A percentile compares a stretch with the other conserved stretches of the same genome.
phyloP scores from a whole-genome alignment of 2,888 invertebrate species.

The Drosophila mulleri region DNA sequence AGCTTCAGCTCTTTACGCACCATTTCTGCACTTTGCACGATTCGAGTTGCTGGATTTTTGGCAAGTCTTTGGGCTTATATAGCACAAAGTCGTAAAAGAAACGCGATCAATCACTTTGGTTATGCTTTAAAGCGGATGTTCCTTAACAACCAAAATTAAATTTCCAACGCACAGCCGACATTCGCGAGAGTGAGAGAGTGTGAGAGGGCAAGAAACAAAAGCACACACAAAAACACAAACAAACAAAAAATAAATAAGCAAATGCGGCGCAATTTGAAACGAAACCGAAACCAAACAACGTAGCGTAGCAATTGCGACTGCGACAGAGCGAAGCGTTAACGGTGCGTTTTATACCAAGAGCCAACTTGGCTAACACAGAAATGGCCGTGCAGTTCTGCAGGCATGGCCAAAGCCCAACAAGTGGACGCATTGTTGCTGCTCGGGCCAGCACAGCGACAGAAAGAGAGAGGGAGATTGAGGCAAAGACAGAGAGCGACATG shows the following conservation, averaged over 20 bases:
- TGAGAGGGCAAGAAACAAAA: not conserved
- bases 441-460: constrained; percentile 6
- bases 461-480: not conserved
- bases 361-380: constrained; percentile 42
- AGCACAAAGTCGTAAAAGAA: not conserved
- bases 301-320: constrained; percentile 63
- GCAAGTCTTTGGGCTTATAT: not conserved
- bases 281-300: constrained; percentile 56
- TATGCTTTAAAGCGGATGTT: constrained; percentile 21
- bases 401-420: constrained; percentile 43
- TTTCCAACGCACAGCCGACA: not conserved
- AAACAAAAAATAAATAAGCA: constrained; percentile 5
- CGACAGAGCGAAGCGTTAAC: constrained; percentile 63
- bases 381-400: constrained; percentile 56
- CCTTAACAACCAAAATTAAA: constrained; percentile 17
- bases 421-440: constrained; percentile 54
- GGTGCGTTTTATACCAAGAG: constrained; percentile 65
- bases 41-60: not conserved
- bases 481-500: constrained; percentile 2
- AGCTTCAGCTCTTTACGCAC: constrained; percentile 23
- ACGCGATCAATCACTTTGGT: constrained; percentile 17
- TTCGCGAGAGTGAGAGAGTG: constrained; percentile 22
- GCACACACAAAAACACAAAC: constrained; percentile 9
- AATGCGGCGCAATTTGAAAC: constrained; percentile 13
- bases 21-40: constrained; percentile 26